Evolutionary conservation across 2,797 vertebrate genomes (phyloP), one percentile per base, ranked within the genome.

Genomic region (Austrolebias charrua): DNA sequence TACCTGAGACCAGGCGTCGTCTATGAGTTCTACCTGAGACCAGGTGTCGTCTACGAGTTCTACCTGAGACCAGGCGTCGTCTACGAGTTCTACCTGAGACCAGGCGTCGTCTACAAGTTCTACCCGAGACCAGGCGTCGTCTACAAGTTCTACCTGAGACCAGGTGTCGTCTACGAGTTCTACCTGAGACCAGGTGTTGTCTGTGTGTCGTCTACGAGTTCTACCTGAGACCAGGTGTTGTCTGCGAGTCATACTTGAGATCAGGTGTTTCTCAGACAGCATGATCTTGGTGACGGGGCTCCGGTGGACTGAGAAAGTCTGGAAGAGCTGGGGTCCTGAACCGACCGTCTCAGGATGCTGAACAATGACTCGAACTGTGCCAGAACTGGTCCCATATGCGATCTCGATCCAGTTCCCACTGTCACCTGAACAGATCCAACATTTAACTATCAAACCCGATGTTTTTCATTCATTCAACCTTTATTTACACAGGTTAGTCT

Each of bases 331-430:
- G 0, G 95, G 95, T 0, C 95, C 96, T 0, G 95, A 96, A 0
- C 96, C 94, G 9, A 96, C 94, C 0, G 96, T 98, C 88, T 98
- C 96, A 0, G 96, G 96, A 60, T 98, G 96, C 88, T 97, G 95
- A 1, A 96, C 95, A 0, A 98, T 98, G 79, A 98, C 96, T 0
- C 96, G 90, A 0, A 98, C 96, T 0, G 90, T 89, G 0, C 96
- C 96, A 0, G 95, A 96, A 65, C 95, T 96, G 57, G 96, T 98
- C 55, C 96, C 96, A 0, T 98, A 97, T 0, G 96, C 95, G 0
- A 98, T 97, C 90, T 98, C 96, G 0, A 96, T 94, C 96, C 96
- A 98, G 91, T 98, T 96, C 6, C 96, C 95, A 0, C 95, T 96
- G 91, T 95, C 94, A 38, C 96, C 96, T 96, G 85, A 48, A 6